These are phyloP conservation scores for Tetragonisca angustula DNA, from an alignment of 2,888 invertebrate genomes.

Conservation along the genomic window DNA sequence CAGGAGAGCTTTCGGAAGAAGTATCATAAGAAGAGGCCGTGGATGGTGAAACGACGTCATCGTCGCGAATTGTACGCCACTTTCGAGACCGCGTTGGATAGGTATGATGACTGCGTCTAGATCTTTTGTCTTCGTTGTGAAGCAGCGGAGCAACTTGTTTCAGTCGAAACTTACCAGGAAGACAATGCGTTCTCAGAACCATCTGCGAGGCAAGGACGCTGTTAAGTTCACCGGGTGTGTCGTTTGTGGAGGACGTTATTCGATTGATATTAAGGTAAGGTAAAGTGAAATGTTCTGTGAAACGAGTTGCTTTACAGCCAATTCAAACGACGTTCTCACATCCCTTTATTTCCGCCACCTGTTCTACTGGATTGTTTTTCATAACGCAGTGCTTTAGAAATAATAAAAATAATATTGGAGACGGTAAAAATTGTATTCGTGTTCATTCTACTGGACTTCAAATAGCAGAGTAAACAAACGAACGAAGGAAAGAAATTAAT, in stretches of 20 bases:
- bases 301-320: background rate
- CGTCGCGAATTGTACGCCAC: constrained; percentile 85
- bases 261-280: constrained; percentile 87
- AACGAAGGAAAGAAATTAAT: no score
- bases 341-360: no score
- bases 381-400: no score
- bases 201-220: constrained; percentile 88
- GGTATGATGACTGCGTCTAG: constrained; percentile 75
- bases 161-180: constrained; percentile 88
- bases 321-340: no score
- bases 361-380: background rate
- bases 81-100: constrained; percentile 83
- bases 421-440: no score
- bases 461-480: no score
- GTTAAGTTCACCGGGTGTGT: constrained; percentile 86
- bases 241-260: constrained; percentile 88
- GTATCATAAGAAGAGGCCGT: constrained; percentile 55
- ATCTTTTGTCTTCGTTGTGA: background rate
- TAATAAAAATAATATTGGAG: no score
- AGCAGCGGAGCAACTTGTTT: constrained; percentile 69
- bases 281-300: background rate
- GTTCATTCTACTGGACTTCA: no score
- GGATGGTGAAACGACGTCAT: constrained; percentile 84
- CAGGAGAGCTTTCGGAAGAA: constrained; percentile 66
- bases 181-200: constrained; percentile 87